A percentile compares a stretch with the other conserved stretches of the same genome.
phyloP scores from a whole-genome alignment of 2,113 vertebrate genomes.

The Haemorhous mexicanus region DNA sequence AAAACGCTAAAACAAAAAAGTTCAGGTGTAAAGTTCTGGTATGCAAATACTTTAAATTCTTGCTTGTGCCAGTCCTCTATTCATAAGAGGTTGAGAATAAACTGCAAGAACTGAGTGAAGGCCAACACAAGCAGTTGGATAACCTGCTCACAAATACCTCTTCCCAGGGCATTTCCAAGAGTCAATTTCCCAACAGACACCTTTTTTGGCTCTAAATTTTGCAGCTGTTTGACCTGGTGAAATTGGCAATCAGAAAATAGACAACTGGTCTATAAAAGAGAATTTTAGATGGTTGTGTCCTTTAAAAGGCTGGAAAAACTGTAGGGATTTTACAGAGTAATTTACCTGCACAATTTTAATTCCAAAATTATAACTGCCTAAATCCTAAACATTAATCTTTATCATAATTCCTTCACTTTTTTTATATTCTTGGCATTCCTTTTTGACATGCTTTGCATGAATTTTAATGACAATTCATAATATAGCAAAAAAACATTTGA shows the following conservation, averaged over 20 bases:
- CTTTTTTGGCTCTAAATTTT: neutral
- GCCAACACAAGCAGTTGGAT: neutral
- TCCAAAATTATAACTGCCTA: neutral
- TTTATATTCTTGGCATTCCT: neutral
- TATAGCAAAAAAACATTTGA: neutral
- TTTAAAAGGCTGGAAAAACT: neutral
- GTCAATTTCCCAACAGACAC: accelerated
- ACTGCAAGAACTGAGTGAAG: neutral
- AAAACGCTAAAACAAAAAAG: neutral
- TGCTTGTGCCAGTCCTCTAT: neutral
- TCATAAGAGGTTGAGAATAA: neutral
- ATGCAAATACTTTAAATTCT: neutral
- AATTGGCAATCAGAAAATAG: neutral
- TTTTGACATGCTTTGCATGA: neutral
- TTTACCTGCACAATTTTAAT: neutral
- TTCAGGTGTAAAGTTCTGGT: neutral
- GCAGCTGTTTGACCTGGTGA: neutral
- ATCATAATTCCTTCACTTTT: neutral
- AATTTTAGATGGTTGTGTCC: neutral
- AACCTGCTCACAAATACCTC: neutral
- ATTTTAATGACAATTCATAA: neutral
- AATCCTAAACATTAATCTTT: neutral
- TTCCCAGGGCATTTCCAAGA: neutral
- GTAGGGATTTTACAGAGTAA: neutral
- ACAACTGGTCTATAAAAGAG: neutral